Evolutionary conservation across 53 echinoderm and acorn worm genomes (phyloP), one percentile per base, ranked within the genome.

Genomic region (Astropecten irregularis): DNA sequence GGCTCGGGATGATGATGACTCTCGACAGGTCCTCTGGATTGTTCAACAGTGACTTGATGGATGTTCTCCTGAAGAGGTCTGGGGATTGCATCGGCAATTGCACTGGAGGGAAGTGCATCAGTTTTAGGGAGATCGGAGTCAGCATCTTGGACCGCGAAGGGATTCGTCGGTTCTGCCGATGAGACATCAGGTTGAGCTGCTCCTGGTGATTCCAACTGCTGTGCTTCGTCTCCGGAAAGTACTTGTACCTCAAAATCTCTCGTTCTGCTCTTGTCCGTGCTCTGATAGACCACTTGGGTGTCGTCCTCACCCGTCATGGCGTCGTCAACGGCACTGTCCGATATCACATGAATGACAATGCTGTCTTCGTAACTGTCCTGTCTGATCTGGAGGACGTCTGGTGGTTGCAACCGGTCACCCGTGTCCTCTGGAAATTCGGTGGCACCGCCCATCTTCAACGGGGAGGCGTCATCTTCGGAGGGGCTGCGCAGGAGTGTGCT

Each of bases 401-500:
- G n/a, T n/a, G n/a, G n/a, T n/a, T n/a, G n/a, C n/a, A n/a, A n/a
- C n/a, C n/a, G n/a, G n/a, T n/a, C n/a, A n/a, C n/a, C n/a, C n/a
- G n/a, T n/a, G n/a, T n/a, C n/a, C n/a, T n/a, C n/a, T n/a, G n/a
- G n/a, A n/a, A n/a, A n/a, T n/a, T n/a, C n/a, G 2, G 62, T 32
- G 48, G 48, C 47, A 10, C 48, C 61, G 25, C 61, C 79, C 62
- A 79, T 79, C 57, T 10, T 55, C 3, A 40, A 15, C 39, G 57
- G 72, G 46, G 88, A 26, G n/a, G n/a, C n/a, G n/a, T 72, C 66
- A 52, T 83, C 88, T 33, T 83, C 88, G 38, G 88, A 88, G 49
- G 88, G 82, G 77, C 91, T 91, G 32, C 79, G 88, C 13, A 94
- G 81, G 52, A 96, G 83, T 49, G 84, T 76, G 57, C 79, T 90